Evolutionary conservation across 2,113 vertebrate genomes (phyloP).

Genomic region (Cisticola juncidis): DNA sequence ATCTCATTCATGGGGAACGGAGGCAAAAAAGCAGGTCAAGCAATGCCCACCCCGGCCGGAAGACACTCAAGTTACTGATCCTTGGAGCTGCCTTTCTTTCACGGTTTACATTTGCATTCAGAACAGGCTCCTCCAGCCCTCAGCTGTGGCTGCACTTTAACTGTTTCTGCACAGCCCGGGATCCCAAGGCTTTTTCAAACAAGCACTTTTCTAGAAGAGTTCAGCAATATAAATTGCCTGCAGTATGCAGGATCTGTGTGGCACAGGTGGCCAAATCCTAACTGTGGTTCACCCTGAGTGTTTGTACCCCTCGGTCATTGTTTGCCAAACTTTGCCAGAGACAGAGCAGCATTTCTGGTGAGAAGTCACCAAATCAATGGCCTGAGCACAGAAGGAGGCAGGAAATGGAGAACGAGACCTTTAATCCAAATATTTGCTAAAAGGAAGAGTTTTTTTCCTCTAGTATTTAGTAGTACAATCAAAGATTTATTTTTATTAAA

Average conservation of each 20-base stretch:
- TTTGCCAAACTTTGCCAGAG: neutral
- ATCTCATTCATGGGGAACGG: neutral
- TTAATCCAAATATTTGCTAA: neutral
- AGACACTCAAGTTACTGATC: neutral
- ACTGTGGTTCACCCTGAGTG: fast-evolving
- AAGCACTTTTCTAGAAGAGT: neutral
- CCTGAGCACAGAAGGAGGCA: neutral
- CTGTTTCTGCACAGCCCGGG: neutral
- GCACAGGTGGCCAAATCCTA: neutral
- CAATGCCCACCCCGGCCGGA: fast-evolving
- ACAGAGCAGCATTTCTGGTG: neutral
- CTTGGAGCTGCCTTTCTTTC: neutral
- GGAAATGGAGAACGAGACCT: neutral
- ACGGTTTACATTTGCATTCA: neutral
- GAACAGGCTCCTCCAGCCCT: neutral
- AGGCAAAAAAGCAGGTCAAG: neutral
- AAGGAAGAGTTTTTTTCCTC: neutral
- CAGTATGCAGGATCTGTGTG: neutral
- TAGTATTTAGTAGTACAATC: neutral
- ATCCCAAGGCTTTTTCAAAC: neutral
- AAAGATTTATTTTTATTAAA: neutral
- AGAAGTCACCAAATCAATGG: neutral
- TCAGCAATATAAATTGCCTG: neutral
- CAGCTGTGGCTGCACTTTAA: neutral
- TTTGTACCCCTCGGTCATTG: neutral